Conservation (phyloP, 1,140 invertebrate genomes). For the Nylanderia fulva region DNA sequence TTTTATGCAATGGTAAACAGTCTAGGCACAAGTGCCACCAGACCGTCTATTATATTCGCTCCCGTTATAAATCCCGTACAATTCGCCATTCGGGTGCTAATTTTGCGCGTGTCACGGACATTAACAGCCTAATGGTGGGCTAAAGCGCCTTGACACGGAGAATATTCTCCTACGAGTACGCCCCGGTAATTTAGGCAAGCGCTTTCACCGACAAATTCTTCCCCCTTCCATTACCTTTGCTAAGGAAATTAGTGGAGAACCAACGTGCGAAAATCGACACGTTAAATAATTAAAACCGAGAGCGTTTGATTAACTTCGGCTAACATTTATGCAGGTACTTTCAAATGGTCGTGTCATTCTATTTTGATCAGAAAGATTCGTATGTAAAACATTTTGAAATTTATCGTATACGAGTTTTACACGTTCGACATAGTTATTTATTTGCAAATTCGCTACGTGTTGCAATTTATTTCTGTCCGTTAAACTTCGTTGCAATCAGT, state of each 20-base stretch:
- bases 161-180: constrained; percentile 47
- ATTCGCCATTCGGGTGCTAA: constrained; percentile 74
- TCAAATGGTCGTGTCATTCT: neutral
- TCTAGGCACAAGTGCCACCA: constrained; percentile 10
- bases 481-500: neutral
- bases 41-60: constrained; percentile 48
- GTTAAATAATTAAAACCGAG: constrained; percentile 26
- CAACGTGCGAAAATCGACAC: constrained; percentile 6
- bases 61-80: constrained; percentile 65
- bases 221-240: neutral
- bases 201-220: constrained; percentile 40
- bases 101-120: constrained; percentile 71
- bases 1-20: constrained; percentile 32
- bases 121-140: constrained; percentile 71
- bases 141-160: constrained; percentile 67
- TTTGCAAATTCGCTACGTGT: neutral
- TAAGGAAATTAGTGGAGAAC: constrained; percentile 37
- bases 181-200: constrained; percentile 63
- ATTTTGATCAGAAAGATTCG: neutral
- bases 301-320: constrained; percentile 11
- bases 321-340: neutral
- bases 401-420: too few species aligned
- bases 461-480: neutral
- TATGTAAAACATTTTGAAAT: neutral
- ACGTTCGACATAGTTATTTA: neutral